A percentile compares a stretch with the other conserved stretches of the same genome.
Evolutionary conservation across 2,888 invertebrate species (phyloP).

Genomic region (Tenthredo distinguenda): DNA sequence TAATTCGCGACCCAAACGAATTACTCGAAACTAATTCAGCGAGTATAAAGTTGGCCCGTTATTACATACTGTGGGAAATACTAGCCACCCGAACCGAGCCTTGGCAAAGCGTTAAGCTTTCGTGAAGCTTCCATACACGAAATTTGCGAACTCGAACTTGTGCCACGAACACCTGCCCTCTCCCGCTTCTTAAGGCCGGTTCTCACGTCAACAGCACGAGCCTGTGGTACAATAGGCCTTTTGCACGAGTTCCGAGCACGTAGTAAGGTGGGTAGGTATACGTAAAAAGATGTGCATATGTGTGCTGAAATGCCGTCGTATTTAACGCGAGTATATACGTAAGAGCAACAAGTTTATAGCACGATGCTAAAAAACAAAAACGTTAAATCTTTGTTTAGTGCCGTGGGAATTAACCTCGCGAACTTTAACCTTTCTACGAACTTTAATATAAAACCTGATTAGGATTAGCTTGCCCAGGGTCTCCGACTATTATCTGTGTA

Average conservation of each 20-base stretch:
- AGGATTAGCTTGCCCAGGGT: background rate
- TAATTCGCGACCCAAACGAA: background rate
- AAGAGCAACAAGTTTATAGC: conserved; percentile 36
- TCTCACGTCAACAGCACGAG: conserved; percentile 49
- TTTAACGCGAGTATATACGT: background rate
- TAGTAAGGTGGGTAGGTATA: background rate
- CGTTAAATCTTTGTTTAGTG: background rate
- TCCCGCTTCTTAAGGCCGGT: conserved; percentile 30
- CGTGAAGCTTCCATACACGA: conserved; percentile 22
- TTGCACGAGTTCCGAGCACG: conserved; percentile 38
- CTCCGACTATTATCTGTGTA: background rate
- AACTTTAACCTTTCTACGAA: conserved; percentile 10
- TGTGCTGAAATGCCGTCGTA: conserved; percentile 17
- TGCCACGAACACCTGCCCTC: conserved; percentile 37
- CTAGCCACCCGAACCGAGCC: background rate
- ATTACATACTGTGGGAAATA: background rate
- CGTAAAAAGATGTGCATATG: background rate
- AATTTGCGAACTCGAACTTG: conserved; percentile 20
- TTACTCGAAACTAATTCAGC: background rate
- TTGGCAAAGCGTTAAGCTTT: background rate
- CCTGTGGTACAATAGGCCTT: conserved; percentile 33
- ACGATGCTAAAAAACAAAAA: background rate
- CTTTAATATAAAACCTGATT: conserved; percentile 14
- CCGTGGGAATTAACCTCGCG: conserved; percentile 24
- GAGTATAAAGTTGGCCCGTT: background rate